Percentiles rank a stretch among this genome's conserved stretches.
phyloP scores from a whole-genome alignment of 2,113 vertebrate genomes.

The Podarcis raffonei region DNA sequence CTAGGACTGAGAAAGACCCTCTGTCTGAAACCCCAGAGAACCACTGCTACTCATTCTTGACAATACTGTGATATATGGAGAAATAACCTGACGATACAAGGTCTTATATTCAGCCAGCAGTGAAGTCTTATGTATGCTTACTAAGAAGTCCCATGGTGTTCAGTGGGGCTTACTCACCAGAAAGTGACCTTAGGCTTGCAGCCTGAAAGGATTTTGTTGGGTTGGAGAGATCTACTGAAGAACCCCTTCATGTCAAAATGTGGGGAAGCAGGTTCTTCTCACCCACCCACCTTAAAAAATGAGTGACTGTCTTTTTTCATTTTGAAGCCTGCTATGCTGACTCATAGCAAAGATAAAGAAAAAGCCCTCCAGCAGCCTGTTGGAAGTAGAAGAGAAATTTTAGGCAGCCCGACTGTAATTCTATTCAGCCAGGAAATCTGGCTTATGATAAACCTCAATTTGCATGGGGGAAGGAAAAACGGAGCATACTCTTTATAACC shows the following conservation, averaged over 20 bases:
- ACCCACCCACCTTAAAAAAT: background rate
- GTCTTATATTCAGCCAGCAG: too few species aligned
- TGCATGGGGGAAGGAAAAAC: background rate
- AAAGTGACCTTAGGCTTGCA: background rate
- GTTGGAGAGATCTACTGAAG: background rate
- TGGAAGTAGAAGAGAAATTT: background rate
- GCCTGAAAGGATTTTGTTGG: background rate
- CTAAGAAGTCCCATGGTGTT: background rate
- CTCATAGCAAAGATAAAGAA: background rate
- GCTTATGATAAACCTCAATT: slow-evolving; percentile 37
- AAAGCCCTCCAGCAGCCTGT: background rate
- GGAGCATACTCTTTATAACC: background rate
- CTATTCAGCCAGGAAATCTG: slow-evolving; percentile 5
- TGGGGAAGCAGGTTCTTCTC: background rate
- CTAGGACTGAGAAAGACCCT: background rate
- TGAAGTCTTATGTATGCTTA: too few species aligned
- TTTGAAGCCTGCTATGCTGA: background rate
- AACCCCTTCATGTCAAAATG: background rate
- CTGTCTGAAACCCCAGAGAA: too few species aligned
- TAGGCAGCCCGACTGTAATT: background rate
- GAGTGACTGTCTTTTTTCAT: background rate
- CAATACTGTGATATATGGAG: too few species aligned
- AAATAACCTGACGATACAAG: too few species aligned
- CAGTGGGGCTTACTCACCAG: background rate
- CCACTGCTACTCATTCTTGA: too few species aligned